A percentile compares a stretch with the other conserved stretches of the same genome.
These are phyloP conservation scores for Acropora yongei DNA, from an alignment of 64 coral and sea anemone species.

Conservation along the genomic window DNA sequence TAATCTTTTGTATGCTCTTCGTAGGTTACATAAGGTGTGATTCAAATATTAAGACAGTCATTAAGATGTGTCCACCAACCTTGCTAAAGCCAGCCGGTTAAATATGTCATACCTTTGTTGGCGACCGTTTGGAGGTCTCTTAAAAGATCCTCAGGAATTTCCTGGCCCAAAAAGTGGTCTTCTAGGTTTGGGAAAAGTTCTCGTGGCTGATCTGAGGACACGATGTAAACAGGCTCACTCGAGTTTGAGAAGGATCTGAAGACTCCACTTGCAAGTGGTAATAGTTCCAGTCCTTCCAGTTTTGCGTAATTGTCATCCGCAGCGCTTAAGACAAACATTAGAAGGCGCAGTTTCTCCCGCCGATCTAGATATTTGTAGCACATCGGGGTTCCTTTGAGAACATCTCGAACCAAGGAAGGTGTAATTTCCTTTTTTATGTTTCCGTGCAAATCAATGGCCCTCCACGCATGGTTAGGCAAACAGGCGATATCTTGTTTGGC, in stretches of 20 bases:
- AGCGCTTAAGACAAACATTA: conserved; percentile 55
- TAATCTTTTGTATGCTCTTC: too few relatives aligned
- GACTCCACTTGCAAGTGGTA: not conserved
- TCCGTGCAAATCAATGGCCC: conserved; percentile 23
- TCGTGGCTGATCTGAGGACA: conserved; percentile 19
- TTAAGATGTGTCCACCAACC: too few relatives aligned
- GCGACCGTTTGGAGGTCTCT: not conserved
- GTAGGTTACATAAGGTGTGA: too few relatives aligned
- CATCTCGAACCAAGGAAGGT: conserved; percentile 32
- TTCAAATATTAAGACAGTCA: too few relatives aligned
- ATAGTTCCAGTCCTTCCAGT: conserved; percentile 53
- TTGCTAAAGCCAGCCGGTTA: not conserved
- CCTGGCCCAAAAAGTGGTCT: conserved; percentile 13
- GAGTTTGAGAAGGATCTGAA: conserved; percentile 13
- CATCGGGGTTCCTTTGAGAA: conserved; percentile 15
- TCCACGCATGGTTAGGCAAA: conserved; percentile 60
- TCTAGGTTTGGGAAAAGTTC: conserved; percentile 28
- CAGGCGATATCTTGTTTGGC: conserved; percentile 64
- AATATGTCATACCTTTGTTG: not conserved
- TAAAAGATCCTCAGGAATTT: not conserved
- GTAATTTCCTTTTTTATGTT: conserved; percentile 32
- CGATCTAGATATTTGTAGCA: conserved; percentile 24
- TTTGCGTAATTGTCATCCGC: conserved; percentile 38
- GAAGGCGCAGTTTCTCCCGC: conserved; percentile 58
- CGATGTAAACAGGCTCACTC: conserved; percentile 3